These are phyloP conservation scores for Orbicella faveolata DNA, from an alignment of 64 coral and sea anemone species.

Conservation along the genomic window DNA sequence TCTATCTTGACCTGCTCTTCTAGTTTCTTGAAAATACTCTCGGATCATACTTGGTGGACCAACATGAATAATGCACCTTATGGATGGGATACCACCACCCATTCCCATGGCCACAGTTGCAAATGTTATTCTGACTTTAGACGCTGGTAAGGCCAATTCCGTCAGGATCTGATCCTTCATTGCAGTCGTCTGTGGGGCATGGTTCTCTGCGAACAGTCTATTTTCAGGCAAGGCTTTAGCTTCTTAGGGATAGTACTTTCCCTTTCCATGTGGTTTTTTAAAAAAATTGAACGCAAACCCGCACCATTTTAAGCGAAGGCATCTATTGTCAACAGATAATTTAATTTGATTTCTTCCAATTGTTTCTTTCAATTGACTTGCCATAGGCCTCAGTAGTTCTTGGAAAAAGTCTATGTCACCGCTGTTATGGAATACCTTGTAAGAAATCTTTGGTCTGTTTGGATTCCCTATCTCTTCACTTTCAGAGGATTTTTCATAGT, in stretches of 20 bases:
- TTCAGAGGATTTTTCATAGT: slow-evolving; percentile 2
- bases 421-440: not conserved
- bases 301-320: no score
- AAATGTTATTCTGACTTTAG: slow-evolving; percentile 32
- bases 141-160: not conserved
- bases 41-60: slow-evolving; percentile 20
- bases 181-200: slow-evolving; percentile 26
- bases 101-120: slow-evolving; percentile 63
- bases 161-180: slow-evolving; percentile 32
- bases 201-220: slow-evolving; percentile 35
- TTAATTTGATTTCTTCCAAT: no score
- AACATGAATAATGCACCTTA: slow-evolving; percentile 51
- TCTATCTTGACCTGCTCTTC: slow-evolving; percentile 46
- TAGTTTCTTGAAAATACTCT: slow-evolving; percentile 46
- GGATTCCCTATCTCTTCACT: slow-evolving; percentile 25
- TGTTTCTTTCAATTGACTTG: no score
- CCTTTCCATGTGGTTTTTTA: no score
- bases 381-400: no score
- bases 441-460: not conserved
- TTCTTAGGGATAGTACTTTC: no score
- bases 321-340: no score
- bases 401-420: no score
- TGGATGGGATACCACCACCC: slow-evolving; percentile 28
- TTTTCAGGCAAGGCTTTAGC: not conserved
- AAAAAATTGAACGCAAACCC: no score